These are phyloP conservation scores for Pygathrix nemaeus DNA, from an alignment of 2,113 vertebrate genomes.

Conservation along the genomic window DNA sequence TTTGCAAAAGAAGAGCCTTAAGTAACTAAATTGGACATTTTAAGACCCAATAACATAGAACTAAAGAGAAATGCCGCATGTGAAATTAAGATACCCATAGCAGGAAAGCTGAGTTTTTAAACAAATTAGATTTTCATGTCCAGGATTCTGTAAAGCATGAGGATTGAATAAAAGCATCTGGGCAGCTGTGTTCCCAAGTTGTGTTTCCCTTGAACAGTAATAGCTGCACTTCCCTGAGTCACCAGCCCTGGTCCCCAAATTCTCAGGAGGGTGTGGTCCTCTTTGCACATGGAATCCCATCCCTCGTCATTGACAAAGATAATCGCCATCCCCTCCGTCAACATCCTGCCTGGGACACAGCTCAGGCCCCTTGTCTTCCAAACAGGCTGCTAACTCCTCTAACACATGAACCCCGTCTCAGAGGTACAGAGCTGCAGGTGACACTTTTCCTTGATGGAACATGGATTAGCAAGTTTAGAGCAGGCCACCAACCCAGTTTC, in stretches of 20 bases:
- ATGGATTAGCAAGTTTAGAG: rapidly evolving
- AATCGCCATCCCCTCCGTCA: not conserved
- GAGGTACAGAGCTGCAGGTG: rapidly evolving
- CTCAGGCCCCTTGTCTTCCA: not conserved
- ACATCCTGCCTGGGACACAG: not conserved
- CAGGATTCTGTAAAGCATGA: not conserved
- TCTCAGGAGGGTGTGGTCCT: not conserved
- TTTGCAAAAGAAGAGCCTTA: not conserved
- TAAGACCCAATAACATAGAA: not conserved
- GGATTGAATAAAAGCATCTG: not conserved
- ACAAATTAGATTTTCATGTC: not conserved
- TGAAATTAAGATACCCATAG: no score
- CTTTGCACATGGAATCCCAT: rapidly evolving
- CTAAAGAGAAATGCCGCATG: rapidly evolving
- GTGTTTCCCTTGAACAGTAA: not conserved
- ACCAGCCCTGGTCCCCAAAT: not conserved
- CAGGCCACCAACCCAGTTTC: rapidly evolving
- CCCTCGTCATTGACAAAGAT: not conserved
- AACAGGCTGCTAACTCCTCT: not conserved
- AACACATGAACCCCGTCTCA: rapidly evolving
- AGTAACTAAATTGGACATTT: not conserved
- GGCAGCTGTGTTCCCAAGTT: rapidly evolving
- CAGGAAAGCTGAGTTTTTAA: not conserved
- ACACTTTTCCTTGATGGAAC: no score
- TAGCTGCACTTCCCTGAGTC: rapidly evolving